These are phyloP conservation scores for Aplocera efformata DNA, from an alignment of 2,888 invertebrate species.

Conservation along the genomic window DNA sequence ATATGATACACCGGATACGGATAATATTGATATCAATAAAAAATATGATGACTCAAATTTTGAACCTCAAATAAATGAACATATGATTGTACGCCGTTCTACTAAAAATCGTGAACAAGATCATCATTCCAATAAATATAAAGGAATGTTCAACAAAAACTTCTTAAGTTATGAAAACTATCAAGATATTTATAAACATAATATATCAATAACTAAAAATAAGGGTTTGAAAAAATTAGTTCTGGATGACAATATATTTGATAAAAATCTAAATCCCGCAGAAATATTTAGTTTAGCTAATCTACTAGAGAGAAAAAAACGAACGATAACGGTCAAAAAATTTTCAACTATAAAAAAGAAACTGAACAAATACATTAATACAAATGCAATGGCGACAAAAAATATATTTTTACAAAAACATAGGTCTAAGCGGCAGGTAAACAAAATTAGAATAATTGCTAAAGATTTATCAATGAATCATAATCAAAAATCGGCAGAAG, in stretches of 20 bases:
- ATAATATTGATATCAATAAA: slow-evolving; percentile 15
- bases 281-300: slow-evolving; percentile 50
- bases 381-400: slow-evolving; percentile 44
- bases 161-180: slow-evolving; percentile 42
- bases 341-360: slow-evolving; percentile 48
- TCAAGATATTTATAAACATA: slow-evolving; percentile 39
- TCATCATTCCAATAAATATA: slow-evolving; percentile 49
- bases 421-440: slow-evolving; percentile 55
- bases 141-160: slow-evolving; percentile 38
- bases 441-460: slow-evolving; percentile 58
- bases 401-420: slow-evolving; percentile 45
- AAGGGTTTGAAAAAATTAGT: slow-evolving; percentile 20
- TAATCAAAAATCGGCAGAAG: slow-evolving; percentile 46
- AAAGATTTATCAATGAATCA: slow-evolving; percentile 36
- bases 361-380: slow-evolving; percentile 50
- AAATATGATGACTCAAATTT: neutral
- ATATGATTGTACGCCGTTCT: slow-evolving; percentile 38
- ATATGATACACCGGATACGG: slow-evolving; percentile 34
- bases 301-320: slow-evolving; percentile 47
- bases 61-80: slow-evolving; percentile 24
- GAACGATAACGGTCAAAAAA: slow-evolving; percentile 43
- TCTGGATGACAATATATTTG: slow-evolving; percentile 41
- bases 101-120: slow-evolving; percentile 33
- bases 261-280: slow-evolving; percentile 47
- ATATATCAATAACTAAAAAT: slow-evolving; percentile 15